Evolutionary conservation across 2,888 invertebrate genomes (phyloP).

Genomic region (Phrixothrix hirtus): DNA sequence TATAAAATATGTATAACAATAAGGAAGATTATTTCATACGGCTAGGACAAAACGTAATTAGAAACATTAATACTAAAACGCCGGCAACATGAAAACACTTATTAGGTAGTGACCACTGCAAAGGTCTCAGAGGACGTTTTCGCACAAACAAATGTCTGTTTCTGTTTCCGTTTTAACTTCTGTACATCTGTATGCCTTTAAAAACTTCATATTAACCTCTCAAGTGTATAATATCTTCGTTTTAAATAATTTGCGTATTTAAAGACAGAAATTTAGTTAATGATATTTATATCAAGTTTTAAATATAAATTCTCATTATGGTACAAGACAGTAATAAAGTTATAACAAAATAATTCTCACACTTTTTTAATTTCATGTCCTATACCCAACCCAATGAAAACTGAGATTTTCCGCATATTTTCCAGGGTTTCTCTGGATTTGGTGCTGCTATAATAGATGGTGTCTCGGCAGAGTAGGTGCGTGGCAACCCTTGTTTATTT

Average conservation of each 20-base stretch:
- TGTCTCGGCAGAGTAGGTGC: no score
- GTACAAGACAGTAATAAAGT: no score
- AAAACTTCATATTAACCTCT: conserved; percentile 1
- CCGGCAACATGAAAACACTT: conserved; percentile 6
- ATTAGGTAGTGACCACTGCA: conserved; percentile 10
- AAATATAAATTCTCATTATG: no score
- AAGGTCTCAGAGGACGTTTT: conserved; percentile 6
- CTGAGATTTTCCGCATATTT: no score
- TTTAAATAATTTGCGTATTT: conserved; percentile 9
- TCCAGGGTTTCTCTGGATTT: no score
- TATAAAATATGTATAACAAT: background rate
- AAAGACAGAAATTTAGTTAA: no score
- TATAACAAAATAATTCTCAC: no score
- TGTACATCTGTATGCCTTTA: conserved; percentile 11
- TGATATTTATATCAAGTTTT: no score
- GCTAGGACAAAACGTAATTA: background rate
- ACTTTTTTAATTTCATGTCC: no score
- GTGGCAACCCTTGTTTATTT: no score
- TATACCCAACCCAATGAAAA: no score
- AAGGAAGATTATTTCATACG: background rate
- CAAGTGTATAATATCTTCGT: conserved; percentile 5
- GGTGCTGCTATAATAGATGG: no score
- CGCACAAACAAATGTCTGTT: conserved; percentile 15
- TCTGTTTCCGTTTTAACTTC: conserved; percentile 7
- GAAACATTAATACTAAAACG: background rate